Percentiles rank a stretch among this genome's conserved stretches.
Conservation (phyloP, 2,888 invertebrate genomes). For the Philereme vetulata region DNA sequence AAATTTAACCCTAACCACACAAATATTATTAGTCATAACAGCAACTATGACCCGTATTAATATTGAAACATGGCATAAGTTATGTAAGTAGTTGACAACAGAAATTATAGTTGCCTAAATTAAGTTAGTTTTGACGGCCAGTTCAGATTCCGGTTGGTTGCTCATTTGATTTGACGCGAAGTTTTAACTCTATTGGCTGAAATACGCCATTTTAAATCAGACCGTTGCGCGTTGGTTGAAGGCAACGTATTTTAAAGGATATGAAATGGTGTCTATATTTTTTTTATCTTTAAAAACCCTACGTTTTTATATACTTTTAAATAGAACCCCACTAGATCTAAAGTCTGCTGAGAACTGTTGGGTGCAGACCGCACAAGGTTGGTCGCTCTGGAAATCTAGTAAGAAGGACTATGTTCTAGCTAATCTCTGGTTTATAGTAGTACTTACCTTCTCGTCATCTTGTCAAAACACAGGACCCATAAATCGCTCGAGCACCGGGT, state of each 20-base stretch:
- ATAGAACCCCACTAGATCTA: no score
- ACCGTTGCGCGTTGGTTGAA: background rate
- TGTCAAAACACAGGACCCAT: no score
- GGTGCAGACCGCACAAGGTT: no score
- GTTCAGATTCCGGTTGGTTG: slow-evolving; percentile 13
- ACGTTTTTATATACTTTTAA: no score
- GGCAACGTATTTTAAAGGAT: background rate
- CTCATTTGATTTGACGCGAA: slow-evolving; percentile 14
- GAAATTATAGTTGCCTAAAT: slow-evolving; percentile 24
- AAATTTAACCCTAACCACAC: background rate
- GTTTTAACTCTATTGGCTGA: slow-evolving; percentile 1
- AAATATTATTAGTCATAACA: background rate
- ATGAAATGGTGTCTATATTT: no score
- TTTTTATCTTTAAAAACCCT: no score
- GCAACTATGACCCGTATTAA: background rate
- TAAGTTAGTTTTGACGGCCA: slow-evolving; percentile 17
- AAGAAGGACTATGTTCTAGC: no score
- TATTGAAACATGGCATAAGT: slow-evolving; percentile 17
- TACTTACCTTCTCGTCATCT: no score
- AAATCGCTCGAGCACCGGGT: no score
- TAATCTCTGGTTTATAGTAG: no score
- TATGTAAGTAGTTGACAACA: slow-evolving; percentile 13
- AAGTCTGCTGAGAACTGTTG: no score
- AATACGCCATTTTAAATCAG: background rate
- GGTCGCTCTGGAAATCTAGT: no score